Conservation (phyloP, 2,797 vertebrate species). For the Mastacembelus armatus region DNA sequence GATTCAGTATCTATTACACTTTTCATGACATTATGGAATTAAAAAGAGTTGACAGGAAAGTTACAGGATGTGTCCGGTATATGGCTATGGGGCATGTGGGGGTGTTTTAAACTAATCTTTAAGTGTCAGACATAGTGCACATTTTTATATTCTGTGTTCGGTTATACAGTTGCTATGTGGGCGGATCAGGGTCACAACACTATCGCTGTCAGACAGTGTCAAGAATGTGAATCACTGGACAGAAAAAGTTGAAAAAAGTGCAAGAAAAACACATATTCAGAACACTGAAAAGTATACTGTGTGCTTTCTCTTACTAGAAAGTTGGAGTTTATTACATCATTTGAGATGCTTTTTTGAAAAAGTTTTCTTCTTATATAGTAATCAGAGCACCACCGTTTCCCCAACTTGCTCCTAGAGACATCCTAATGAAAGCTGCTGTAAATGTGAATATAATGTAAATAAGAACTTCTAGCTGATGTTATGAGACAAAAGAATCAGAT, state of each 20-base stretch:
- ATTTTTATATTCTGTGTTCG: constrained; percentile 48
- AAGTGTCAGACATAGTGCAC: constrained; percentile 46
- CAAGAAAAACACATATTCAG: neutral
- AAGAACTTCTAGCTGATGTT: constrained; percentile 2
- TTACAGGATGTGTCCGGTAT: constrained; percentile 27
- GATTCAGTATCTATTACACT: constrained; percentile 1
- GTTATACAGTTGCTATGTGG: constrained; percentile 55
- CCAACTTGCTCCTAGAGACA: neutral
- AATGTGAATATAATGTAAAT: constrained; percentile 2
- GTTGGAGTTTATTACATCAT: neutral
- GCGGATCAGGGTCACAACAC: constrained; percentile 35
- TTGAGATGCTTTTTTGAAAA: neutral
- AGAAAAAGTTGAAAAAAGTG: constrained; percentile 45
- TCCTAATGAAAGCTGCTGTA: neutral
- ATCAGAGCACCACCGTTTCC: too few relatives aligned
- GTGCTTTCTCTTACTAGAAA: neutral
- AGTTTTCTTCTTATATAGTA: neutral
- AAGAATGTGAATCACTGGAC: constrained; percentile 48
- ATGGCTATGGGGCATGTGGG: constrained; percentile 51
- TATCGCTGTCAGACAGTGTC: constrained; percentile 44
- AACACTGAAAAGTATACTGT: neutral
- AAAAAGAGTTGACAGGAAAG: constrained; percentile 24
- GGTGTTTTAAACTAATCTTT: constrained; percentile 57
- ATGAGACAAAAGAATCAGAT: constrained; percentile 30
- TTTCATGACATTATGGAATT: constrained; percentile 21